Conservation (phyloP, 2,113 vertebrate species). For the Lichenostomus cassidix region DNA sequence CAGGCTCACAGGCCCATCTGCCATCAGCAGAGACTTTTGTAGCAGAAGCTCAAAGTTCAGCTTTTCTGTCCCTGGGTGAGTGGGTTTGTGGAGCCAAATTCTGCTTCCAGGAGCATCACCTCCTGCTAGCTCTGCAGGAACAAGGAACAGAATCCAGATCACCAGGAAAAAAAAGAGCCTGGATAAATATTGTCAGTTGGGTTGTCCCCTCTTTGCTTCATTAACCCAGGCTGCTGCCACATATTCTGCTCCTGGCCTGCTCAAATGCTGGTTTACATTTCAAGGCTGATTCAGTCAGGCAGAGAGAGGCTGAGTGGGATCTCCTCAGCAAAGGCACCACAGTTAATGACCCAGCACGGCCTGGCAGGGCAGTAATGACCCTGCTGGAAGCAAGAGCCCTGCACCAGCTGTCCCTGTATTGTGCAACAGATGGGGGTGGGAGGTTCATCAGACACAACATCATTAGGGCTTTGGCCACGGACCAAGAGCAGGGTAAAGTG, state of each 20-base stretch:
- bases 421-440: conserved; percentile 53
- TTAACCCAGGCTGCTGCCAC: background rate
- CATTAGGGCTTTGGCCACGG: conserved; percentile 26
- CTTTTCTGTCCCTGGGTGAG: background rate
- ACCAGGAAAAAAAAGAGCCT: background rate
- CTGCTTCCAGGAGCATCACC: background rate
- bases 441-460: conserved; percentile 55
- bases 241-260: background rate
- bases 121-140: background rate
- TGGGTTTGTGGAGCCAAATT: background rate
- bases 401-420: conserved; percentile 49
- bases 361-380: conserved; percentile 26
- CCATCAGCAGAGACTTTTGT: background rate
- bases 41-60: background rate
- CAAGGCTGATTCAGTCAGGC: background rate
- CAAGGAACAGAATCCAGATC: background rate
- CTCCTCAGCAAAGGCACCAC: background rate
- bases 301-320: background rate
- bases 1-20: background rate
- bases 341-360: background rate
- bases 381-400: conserved; percentile 47
- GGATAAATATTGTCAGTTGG: background rate
- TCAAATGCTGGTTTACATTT: background rate
- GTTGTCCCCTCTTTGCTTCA: background rate
- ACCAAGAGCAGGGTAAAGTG: background rate